Evolutionary conservation across 2,797 vertebrate species (phyloP), one percentile per base, ranked within the genome.

Genomic region (Tangara arthus): DNA sequence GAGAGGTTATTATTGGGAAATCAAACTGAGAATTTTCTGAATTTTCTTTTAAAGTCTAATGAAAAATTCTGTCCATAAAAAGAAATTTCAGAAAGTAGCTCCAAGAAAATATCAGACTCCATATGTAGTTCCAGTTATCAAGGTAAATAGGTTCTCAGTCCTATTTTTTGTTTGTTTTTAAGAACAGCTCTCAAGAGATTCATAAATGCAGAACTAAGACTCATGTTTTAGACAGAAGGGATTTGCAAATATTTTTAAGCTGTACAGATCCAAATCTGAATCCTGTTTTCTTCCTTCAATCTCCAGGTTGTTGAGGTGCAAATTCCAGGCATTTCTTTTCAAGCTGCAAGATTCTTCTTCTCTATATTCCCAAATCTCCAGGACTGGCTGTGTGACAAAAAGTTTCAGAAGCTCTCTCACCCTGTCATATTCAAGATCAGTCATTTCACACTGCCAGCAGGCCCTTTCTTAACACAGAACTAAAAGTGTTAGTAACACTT

Each of bases 401-500:
- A 63, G 41, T 60, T 93, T 87, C 68, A 79, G 22, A 21, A 81
- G 13, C 20, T 92, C 71, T 93, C 53, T 94, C 82, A 68, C 77
- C 52, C 75, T 91, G 89, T 82, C 90, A 68, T 65, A 22, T 46
- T 60, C 52, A 79, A 65, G 64, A 94, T 80, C 72, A 76, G 44
- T 72, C 60, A 87, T 81, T 93, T 96, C 81, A 82, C 60, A 70
- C 44, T 75, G 64, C 42, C 39, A 93, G 72, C 46, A 81, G 55
- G 70, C 30, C 65, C 47, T 80, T 94, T 91, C 63, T 61, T 89
- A 87, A 70, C 30, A 78, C 35, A 71, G 70, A 91, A 64, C 59
- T 76, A 44, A 59, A 95, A 44, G 77, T 75, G 83, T 95, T 89
- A 85, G 44, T 39, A 94, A 89, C 53, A 70, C 30, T 90, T 77